Evolutionary conservation across 1,140 invertebrate genomes (phyloP), one percentile per base, ranked within the genome.

Genomic region (Drusus annulatus): DNA sequence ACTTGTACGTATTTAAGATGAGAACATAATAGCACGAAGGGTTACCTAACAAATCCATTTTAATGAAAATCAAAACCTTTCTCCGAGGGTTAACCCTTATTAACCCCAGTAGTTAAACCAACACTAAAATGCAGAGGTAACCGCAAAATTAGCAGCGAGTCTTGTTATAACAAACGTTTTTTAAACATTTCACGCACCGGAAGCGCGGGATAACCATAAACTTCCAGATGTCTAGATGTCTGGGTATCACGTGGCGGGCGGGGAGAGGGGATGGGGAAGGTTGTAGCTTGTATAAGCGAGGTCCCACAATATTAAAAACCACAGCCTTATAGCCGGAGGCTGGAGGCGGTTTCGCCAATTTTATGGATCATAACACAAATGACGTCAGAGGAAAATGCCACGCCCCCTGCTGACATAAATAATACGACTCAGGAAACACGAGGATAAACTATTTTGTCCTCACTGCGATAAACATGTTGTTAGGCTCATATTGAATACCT

Each of bases 351-450:
- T 76, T 31, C 52, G 54, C 75, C 74, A 77, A 69, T 81, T 81
- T 81, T 81, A 81, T 77, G 80, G 58, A 65, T 63, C 80, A 75
- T 81, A 81, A 81, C 80, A 51, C 80, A 81, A 69, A 75, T 62
- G 62, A 76, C 73, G 68, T 50, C 74, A 31, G 52, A 60, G 65
- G 50, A 56, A 81, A 58, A 28, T 36, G 63, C 36, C 54, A 15
- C 68, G n/a, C n/a, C 54, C 56, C 51, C 65, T 68, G 76, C 51
- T 45, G 36, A 45, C 36, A 45, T 13, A 45, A 45, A 45, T 45
- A 10, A 45, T 45, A 13, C 13, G 10, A 45, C 0, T 10, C 36
- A 45, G 13, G 36, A 13, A 45, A 45, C 36, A 45, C 36, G 36
- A 45, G 36, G 36, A 45, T 45, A 45, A 45, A 45, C 36, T 45